A percentile compares a stretch with the other conserved stretches of the same genome.
These are phyloP conservation scores for Drosophila subsilvestris DNA, from an alignment of 2,888 invertebrate genomes.

Conservation along the genomic window DNA sequence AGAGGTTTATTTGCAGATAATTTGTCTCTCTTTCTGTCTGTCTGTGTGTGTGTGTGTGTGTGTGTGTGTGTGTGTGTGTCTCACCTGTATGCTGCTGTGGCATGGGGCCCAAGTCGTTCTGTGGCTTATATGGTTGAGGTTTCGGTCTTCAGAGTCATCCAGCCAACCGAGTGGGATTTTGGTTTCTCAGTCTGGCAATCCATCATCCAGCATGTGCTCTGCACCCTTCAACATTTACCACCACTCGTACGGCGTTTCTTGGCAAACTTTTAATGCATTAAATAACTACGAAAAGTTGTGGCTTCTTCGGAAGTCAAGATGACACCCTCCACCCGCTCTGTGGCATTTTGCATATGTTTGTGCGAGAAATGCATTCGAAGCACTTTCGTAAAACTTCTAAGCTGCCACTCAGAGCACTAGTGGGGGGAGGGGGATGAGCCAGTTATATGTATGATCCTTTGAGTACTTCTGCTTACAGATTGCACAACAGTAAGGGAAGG, in stretches of 20 bases:
- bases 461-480: constrained; percentile 26
- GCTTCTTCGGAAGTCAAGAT: too few species aligned
- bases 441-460: constrained; percentile 27
- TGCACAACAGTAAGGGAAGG: constrained; percentile 7
- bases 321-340: background rate
- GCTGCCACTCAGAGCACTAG: background rate
- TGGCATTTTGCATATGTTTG: constrained; percentile 25
- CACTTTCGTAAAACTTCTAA: constrained; percentile 35
- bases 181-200: background rate
- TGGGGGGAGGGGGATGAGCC: constrained; percentile 14
- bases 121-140: too few species aligned
- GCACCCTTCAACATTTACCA: too few species aligned
- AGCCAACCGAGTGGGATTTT: background rate
- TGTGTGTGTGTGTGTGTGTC: constrained; percentile 9
- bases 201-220: background rate
- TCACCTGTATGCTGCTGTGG: background rate
- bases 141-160: too few species aligned
- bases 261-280: constrained; percentile 67
- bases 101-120: too few species aligned
- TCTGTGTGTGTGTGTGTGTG: too few species aligned
- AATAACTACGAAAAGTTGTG: constrained; percentile 66
- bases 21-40: too few species aligned
- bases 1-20: background rate
- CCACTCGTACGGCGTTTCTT: too few species aligned
- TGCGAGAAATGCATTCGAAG: constrained; percentile 30